These are phyloP conservation scores for Salminus brasiliensis DNA, from an alignment of 2,113 vertebrate species.

Conservation along the genomic window DNA sequence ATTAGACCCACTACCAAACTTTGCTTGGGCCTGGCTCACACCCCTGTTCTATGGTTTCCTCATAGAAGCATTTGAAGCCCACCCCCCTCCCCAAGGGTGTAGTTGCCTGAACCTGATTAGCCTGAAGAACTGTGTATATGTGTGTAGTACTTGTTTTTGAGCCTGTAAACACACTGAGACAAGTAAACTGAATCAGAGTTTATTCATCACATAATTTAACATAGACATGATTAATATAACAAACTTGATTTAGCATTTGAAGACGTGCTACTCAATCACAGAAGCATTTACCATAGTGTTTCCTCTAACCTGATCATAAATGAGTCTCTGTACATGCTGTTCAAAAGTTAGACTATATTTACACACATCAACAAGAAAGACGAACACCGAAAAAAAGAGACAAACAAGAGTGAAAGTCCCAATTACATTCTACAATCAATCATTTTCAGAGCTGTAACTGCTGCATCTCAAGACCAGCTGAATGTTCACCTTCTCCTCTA, in stretches of 20 bases:
- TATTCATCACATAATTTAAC: constrained; percentile 66
- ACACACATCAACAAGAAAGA: constrained; percentile 58
- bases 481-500: constrained; percentile 27
- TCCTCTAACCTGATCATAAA: constrained; percentile 66
- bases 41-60: too few species aligned
- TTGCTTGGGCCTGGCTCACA: too few species aligned
- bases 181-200: background rate
- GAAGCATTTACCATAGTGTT: constrained; percentile 39
- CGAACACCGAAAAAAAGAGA: constrained; percentile 39
- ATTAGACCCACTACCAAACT: too few species aligned
- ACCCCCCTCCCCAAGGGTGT: too few species aligned
- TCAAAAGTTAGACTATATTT: constrained; percentile 59
- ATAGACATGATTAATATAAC: constrained; percentile 72
- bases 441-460: constrained; percentile 53
- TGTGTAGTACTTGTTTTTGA: background rate
- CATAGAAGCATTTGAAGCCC: too few species aligned
- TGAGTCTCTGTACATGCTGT: constrained; percentile 54
- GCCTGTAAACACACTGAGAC: too few species aligned
- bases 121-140: too few species aligned
- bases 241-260: constrained; percentile 61
- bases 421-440: constrained; percentile 56
- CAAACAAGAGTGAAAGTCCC: constrained; percentile 52
- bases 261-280: constrained; percentile 67
- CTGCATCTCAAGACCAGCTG: constrained; percentile 31
- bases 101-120: too few species aligned